Base-by-base conservation (phyloP, 2,888 invertebrate species). In the Unio pictorum region DNA sequence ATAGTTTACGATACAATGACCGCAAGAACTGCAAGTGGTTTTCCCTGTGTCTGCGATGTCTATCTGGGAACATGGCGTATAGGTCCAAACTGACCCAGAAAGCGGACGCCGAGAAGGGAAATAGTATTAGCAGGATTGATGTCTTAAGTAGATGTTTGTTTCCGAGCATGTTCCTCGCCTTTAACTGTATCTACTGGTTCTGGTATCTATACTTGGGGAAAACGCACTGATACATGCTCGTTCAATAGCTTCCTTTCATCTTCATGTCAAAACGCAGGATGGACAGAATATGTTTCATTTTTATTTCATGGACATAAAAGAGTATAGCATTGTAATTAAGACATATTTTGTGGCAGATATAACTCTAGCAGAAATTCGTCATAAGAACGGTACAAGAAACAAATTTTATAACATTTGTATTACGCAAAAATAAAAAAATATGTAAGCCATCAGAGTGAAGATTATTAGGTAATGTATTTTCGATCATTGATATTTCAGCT, bases 131-230 rank as follows among this genome's bases (percentile, higher is more conserved):
- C 74, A 93, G 94, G 90, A 95, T 95, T 76, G 95, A 95, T 90
- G 93, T 94, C 81, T 93, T 95, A 1, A 95, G 96, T 0, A 91
- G 95, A 61, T 92, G 95, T 60, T 92, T 94, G 45, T 95, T 95
- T 86, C 95, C 95, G 2, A 93, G 95, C n/a, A 95, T 96, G 0
- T 97, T 97, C 87, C 93, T 94, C 0, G 89, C 96, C 0, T 94
- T 97, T 78, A 97, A 97, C 89, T 90, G 96, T 63, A 93, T 94
- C 87, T 98, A 98, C 90, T 98, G 97, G 97, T 64, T 80, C 5
- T 76, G 81, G 69, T 88, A 85, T 68, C 75, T 84, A 45, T 45
- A 45, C 45, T 45, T 45, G 45, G 45, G 45, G 45, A 45, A 45
- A 11, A 4, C 45, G 45, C 15, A 15, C 45, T 45, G 45, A 45